Evolutionary conservation across 2,113 vertebrate genomes (phyloP).

Genomic region (Lasiurus cinereus): DNA sequence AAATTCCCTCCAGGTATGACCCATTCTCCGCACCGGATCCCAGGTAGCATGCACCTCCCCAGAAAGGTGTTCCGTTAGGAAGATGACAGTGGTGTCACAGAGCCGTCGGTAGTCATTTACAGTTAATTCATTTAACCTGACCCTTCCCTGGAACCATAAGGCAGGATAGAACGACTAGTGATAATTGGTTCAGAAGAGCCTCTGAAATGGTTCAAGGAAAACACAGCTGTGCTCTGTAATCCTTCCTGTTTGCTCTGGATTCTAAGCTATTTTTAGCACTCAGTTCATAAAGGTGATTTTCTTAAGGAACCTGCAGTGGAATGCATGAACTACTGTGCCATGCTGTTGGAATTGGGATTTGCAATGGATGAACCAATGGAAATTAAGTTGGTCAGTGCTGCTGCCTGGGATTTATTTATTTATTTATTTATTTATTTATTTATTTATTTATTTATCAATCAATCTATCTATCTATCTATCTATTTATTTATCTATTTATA

Average conservation of each 20-base stretch:
- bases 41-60: background rate
- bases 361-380: constrained; percentile 36
- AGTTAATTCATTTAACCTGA: constrained; percentile 80
- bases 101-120: constrained; percentile 68
- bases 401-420: too few relatives aligned
- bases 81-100: constrained; percentile 37
- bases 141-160: constrained; percentile 55
- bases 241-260: constrained; percentile 74
- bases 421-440: too few relatives aligned
- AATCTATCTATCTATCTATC: too few relatives aligned
- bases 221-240: constrained; percentile 62
- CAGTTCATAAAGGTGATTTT: constrained; percentile 80
- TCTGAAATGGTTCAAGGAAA: constrained; percentile 65
- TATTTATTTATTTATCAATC: too few relatives aligned
- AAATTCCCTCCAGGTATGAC: constrained; percentile 57
- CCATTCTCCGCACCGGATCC: constrained; percentile 41
- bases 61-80: constrained; percentile 64
- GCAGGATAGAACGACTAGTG: constrained; percentile 63
- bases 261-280: constrained; percentile 80
- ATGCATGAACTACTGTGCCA: constrained; percentile 1
- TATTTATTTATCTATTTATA: too few relatives aligned
- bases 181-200: constrained; percentile 75
- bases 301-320: constrained; percentile 61
- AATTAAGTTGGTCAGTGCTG: constrained; percentile 20
- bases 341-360: constrained; percentile 65